Evolutionary conservation across 2,888 invertebrate genomes (phyloP).

Genomic region (Pandemis heparana): DNA sequence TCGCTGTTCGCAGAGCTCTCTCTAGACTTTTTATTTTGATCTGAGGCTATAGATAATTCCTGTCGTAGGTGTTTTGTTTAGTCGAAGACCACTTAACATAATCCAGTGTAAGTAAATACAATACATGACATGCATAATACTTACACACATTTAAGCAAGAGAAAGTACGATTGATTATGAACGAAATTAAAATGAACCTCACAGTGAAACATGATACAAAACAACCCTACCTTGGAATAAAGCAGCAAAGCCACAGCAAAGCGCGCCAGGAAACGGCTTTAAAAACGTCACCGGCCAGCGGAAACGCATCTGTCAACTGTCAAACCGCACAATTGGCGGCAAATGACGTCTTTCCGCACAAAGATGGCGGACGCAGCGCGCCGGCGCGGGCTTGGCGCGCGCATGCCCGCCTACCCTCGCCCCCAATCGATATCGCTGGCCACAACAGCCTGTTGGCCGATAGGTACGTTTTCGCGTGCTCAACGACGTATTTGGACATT

Average conservation of each 20-base stretch:
- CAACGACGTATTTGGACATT: conserved; percentile 54
- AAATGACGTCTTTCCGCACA: conserved; percentile 73
- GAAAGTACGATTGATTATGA: too few species aligned
- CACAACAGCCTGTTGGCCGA: conserved; percentile 81
- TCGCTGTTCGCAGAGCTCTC: too few species aligned
- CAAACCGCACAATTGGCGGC: conserved; percentile 53
- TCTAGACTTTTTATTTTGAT: too few species aligned
- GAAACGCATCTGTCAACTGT: conserved; percentile 61
- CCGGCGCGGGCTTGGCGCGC: conserved; percentile 56
- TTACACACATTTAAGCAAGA: too few species aligned
- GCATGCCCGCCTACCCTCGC: conserved; percentile 68
- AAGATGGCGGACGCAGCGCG: conserved; percentile 52
- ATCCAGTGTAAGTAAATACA: too few species aligned
- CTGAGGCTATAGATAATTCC: too few species aligned
- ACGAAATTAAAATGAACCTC: too few species aligned
- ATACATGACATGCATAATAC: too few species aligned
- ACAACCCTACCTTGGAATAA: neutral
- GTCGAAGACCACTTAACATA: too few species aligned
- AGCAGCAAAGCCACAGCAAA: neutral
- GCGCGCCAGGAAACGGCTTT: conserved; percentile 19
- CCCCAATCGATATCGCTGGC: conserved; percentile 78
- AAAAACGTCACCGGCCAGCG: conserved; percentile 19
- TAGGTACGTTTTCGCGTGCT: conserved; percentile 61
- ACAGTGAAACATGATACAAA: neutral
- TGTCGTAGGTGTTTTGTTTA: too few species aligned